A percentile compares a stretch with the other conserved stretches of the same genome.
Conservation (phyloP, 2,888 invertebrate genomes). For the Stegophylla sp. region DNA sequence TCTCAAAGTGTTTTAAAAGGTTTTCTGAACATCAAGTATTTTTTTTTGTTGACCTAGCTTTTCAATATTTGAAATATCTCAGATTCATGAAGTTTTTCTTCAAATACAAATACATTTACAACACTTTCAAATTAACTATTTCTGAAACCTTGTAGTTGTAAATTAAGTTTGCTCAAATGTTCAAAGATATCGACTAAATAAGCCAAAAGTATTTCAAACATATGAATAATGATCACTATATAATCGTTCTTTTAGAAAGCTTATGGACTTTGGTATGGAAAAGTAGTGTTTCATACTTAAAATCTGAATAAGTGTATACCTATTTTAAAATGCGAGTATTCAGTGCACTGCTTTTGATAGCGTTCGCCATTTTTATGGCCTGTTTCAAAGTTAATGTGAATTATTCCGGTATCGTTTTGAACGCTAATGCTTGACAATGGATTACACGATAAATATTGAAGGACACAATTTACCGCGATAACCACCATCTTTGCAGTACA, state of each 20-base stretch:
- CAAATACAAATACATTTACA: conserved; percentile 32
- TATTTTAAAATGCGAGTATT: conserved; percentile 51
- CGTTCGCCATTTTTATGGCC: conserved; percentile 43
- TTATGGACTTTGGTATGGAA: conserved; percentile 59
- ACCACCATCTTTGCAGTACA: too few relatives aligned
- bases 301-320: conserved; percentile 13
- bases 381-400: conserved; percentile 32
- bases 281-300: conserved; percentile 56
- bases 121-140: conserved; percentile 26
- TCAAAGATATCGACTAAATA: conserved; percentile 57
- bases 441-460: conserved; percentile 58
- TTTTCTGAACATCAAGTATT: neutral
- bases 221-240: conserved; percentile 34
- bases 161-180: conserved; percentile 53
- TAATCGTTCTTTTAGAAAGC: conserved; percentile 53
- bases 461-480: too few relatives aligned
- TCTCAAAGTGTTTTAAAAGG: too few relatives aligned
- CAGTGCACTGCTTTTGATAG: conserved; percentile 53
- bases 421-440: conserved; percentile 57
- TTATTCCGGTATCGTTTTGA: conserved; percentile 56
- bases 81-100: neutral
- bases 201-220: conserved; percentile 50
- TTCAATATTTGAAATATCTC: neutral
- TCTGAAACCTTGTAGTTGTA: conserved; percentile 56
- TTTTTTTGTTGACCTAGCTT: neutral